Evolutionary conservation across 2,888 invertebrate genomes (phyloP).

Genomic region (Amblyjoppa fuscipennis): DNA sequence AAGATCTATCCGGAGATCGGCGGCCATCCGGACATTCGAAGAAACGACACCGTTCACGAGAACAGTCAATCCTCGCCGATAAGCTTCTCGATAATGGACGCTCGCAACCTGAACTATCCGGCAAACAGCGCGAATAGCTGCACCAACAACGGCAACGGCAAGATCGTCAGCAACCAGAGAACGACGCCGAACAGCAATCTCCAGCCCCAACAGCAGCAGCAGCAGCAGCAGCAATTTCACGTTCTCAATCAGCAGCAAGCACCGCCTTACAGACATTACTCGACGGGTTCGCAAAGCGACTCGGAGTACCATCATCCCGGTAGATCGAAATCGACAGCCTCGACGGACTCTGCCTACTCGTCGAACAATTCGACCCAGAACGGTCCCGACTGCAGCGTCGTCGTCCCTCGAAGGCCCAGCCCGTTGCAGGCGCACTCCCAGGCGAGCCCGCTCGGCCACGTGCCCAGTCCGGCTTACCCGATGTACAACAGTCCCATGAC

Average conservation of each 20-base stretch:
- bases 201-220: constrained; percentile 84
- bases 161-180: constrained; percentile 76
- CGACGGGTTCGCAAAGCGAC: constrained; percentile 88
- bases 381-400: constrained; percentile 89
- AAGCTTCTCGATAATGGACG: constrained; percentile 92
- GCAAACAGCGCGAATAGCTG: constrained; percentile 85
- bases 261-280: constrained; percentile 88
- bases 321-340: constrained; percentile 88
- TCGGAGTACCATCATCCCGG: constrained; percentile 87
- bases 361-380: constrained; percentile 88
- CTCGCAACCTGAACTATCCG: constrained; percentile 88
- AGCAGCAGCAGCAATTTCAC: constrained; percentile 74
- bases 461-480: constrained; percentile 93
- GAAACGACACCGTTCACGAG: constrained; percentile 86
- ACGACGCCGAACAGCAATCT: constrained; percentile 76
- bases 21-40: constrained; percentile 82
- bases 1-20: constrained; percentile 91
- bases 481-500: constrained; percentile 94
- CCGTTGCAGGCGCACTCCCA: constrained; percentile 90
- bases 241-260: constrained; percentile 85
- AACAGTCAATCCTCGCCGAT: constrained; percentile 91
- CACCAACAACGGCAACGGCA: constrained; percentile 73
- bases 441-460: constrained; percentile 91
- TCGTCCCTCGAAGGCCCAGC: constrained; percentile 90
- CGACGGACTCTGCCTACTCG: constrained; percentile 88